Base-by-base conservation (phyloP, 2,888 invertebrate species). In the Sicus ferrugineus region DNA sequence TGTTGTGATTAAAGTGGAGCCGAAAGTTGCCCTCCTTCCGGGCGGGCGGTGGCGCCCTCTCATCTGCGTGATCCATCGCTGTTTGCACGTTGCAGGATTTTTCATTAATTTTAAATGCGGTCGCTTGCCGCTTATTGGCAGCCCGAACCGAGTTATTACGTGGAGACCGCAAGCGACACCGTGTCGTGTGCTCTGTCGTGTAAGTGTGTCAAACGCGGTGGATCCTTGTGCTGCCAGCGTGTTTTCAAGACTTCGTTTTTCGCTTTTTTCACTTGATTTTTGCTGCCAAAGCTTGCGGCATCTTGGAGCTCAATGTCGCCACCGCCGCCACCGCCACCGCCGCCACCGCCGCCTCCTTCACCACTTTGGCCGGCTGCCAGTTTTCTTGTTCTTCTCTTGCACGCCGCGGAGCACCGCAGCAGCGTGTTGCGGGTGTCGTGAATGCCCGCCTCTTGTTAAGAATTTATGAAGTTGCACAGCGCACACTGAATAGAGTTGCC, bases 391-490 rank as follows among this genome's bases (percentile, higher is more conserved):
- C n/a, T 56, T 28, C 26, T n/a, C n/a, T 56, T 26, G 11, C 26
- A 23, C 52, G 16, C 21, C 16, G 50, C 50, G 14, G 21, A 26
- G 21, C 56, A 3, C 21, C 7, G 28, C 4, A 7, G 58, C 56
- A 26, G 46, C 52, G 56, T 52, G 61, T 56, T 68, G 70, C 52
- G 72, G 72, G 69, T 63, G 67, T 30, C 75, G 75, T 78, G 77
- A 78, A 75, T 73, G 75, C 68, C 73, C 76, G n/a, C n/a, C n/a
- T n/a, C n/a, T 34, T 70, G 73, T 81, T 77, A 80, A 80, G 79
- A 79, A 81, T 81, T 79, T 81, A 81, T 80, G 77, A 77, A 75
- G 76, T 77, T 77, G 34, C 34, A 52, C 64, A 3, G n/a, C 30
- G 23, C 26, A 6, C 19, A 21, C 7, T 42, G 42, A 26, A 26